Base-by-base conservation (phyloP, 2,797 vertebrate genomes). In the Sparus aurata region DNA sequence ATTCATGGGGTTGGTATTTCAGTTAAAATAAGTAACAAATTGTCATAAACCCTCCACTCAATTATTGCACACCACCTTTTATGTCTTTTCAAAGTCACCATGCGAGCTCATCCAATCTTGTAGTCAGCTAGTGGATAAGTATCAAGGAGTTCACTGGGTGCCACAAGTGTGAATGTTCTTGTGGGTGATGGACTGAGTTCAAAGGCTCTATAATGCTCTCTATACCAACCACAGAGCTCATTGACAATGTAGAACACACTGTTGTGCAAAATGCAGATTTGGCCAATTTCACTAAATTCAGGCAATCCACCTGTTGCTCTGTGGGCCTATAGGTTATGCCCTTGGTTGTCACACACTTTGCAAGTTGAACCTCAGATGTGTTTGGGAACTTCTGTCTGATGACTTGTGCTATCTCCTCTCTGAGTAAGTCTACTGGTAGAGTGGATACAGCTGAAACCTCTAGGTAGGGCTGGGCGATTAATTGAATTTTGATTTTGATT, bases 41-140 rank as follows among this genome's bases (percentile, higher is more conserved):
- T 43, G 41, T 43, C 41, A 43, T 43, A 43, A 43, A 43, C 41
- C 10, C 50, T 53, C 49, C 0, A 6, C 49, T 50, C 49, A 50
- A 50, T 50, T 54, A 16, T 54, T 54, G 22, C 5, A n/a, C n/a
- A 25, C 53, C 30, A 66, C 64, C 38, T 69, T 69, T 69, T 20
- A 69, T 74, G 61, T 13, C 61, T 54, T 74, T 64, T 74, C 52
- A 74, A 65, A 41, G 61, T 74, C 25, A 74, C 71, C 71, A 73
- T 73, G n/a, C 38, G 12, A 7, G 8, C 46, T 16, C 38, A 46
- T 46, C 72, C 62, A 65, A 74, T 47, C 23, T 55, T 55, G 61
- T 65, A 66, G 53, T 58, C 61, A 50, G 5, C 61, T 1, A 72
- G 58, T 61, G 60, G 60, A 54, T 73, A 64, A 45, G 17, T 22